phyloP scores from a whole-genome alignment of 2,113 vertebrate species.

The Nothocercus julius region DNA sequence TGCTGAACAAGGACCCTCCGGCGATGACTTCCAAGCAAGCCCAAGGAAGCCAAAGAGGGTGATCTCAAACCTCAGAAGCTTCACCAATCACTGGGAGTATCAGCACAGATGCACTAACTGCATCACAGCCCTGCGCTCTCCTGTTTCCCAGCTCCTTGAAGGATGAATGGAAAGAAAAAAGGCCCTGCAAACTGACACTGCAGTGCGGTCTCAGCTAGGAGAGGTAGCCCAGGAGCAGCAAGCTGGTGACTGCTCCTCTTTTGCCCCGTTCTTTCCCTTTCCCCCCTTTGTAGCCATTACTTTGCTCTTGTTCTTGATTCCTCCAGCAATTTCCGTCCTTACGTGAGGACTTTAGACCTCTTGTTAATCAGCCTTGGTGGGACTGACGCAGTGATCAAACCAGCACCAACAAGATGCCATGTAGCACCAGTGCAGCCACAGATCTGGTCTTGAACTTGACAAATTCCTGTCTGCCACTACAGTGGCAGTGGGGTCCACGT shows the following conservation, averaged over 20 bases:
- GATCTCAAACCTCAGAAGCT: not conserved
- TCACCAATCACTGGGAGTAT: not conserved
- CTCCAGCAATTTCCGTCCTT: no score
- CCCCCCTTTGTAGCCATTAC: no score
- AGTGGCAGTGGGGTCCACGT: not conserved
- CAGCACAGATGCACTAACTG: not conserved
- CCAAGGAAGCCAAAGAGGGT: not conserved
- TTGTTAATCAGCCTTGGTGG: not conserved
- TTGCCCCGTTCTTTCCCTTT: not conserved
- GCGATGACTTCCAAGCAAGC: not conserved
- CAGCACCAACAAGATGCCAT: accelerated
- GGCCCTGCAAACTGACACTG: not conserved
- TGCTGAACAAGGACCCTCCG: not conserved
- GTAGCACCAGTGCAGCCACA: accelerated
- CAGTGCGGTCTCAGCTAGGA: not conserved
- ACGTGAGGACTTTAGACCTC: not conserved
- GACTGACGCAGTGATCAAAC: accelerated
- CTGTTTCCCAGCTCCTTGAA: not conserved
- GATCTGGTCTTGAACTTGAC: not conserved
- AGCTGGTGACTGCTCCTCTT: no score
- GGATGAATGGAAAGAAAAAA: not conserved
- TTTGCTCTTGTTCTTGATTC: no score
- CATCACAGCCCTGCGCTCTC: not conserved
- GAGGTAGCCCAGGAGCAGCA: no score
- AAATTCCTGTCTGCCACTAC: not conserved